A percentile compares a stretch with the other conserved stretches of the same genome.
Conservation (phyloP, 1,140 invertebrate genomes). For the Coboldia fuscipes region DNA sequence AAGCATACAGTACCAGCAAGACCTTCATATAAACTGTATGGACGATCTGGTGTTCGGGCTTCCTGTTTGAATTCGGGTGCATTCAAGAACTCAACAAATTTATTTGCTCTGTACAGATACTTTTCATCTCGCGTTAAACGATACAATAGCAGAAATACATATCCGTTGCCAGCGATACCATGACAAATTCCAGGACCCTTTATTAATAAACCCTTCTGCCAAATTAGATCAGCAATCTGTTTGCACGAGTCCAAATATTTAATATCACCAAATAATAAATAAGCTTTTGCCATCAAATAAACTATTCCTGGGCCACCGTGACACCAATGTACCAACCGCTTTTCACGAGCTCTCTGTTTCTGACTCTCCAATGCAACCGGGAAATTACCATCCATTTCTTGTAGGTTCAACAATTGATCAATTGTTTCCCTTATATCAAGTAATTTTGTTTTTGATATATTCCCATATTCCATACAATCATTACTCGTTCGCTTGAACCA, state of each 20-base stretch:
- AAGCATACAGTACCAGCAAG: conserved; percentile 67
- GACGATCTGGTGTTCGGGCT: conserved; percentile 57
- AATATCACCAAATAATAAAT: conserved; percentile 45
- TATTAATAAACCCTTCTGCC: conserved; percentile 54
- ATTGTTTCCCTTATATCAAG: conserved; percentile 23
- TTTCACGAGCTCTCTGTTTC: conserved; percentile 2
- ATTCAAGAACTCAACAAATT: conserved; percentile 58
- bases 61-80: conserved; percentile 37
- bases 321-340: conserved; percentile 69
- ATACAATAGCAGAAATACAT: conserved; percentile 62
- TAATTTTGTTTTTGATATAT: conserved; percentile 31
- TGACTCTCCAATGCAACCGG: background rate
- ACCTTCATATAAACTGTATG: conserved; percentile 70
- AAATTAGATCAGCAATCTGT: conserved; percentile 49
- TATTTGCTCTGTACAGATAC: conserved; percentile 47
- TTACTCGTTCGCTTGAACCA: conserved; percentile 19
- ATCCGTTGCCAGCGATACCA: conserved; percentile 66
- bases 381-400: background rate
- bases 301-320: conserved; percentile 65
- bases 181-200: conserved; percentile 75
- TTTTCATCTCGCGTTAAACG: conserved; percentile 47
- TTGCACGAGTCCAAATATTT: conserved; percentile 49
- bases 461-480: conserved; percentile 14
- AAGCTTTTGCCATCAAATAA: conserved; percentile 65
- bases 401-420: too few relatives aligned